These are phyloP conservation scores for Melinopterus prodromus DNA, from an alignment of 2,888 invertebrate genomes.

Conservation along the genomic window DNA sequence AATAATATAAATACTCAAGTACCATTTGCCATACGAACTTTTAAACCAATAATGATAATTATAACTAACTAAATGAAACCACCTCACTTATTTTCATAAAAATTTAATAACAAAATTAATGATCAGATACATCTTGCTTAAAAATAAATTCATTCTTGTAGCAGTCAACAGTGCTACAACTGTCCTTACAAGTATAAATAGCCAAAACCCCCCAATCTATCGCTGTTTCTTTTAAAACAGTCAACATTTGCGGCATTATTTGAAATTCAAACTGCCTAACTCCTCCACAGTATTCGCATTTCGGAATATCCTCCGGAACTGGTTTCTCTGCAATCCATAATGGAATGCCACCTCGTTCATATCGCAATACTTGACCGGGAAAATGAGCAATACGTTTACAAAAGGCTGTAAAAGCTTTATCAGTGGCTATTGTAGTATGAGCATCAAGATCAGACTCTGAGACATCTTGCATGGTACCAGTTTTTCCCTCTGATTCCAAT, in stretches of 20 bases:
- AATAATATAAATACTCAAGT: too few relatives aligned
- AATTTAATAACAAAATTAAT: conserved; percentile 19
- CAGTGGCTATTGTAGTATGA: conserved; percentile 72
- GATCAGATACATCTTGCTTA: conserved; percentile 79
- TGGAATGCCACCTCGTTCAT: conserved; percentile 79
- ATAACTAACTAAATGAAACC: neutral
- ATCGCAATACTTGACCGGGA: conserved; percentile 84
- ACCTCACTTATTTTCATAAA: conserved; percentile 12
- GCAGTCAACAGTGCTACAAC: conserved; percentile 65
- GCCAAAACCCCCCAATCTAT: conserved; percentile 92
- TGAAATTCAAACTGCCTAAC: conserved; percentile 91
- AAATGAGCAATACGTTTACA: conserved; percentile 72
- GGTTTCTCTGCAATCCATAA: conserved; percentile 82
- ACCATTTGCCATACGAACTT: too few relatives aligned
- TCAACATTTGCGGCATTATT: conserved; percentile 60
- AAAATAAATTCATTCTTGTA: conserved; percentile 83
- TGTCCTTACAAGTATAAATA: conserved; percentile 85
- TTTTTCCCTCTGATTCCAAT: conserved; percentile 61
- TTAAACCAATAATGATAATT: too few relatives aligned
- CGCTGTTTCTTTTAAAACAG: conserved; percentile 53
- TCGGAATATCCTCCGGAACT: conserved; percentile 68
- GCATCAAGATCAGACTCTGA: conserved; percentile 75
- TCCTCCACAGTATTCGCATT: conserved; percentile 77
- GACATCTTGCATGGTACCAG: conserved; percentile 70
- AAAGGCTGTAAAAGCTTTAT: conserved; percentile 82